Conservation (phyloP, 2,113 vertebrate species). For the Psophia crepitans region DNA sequence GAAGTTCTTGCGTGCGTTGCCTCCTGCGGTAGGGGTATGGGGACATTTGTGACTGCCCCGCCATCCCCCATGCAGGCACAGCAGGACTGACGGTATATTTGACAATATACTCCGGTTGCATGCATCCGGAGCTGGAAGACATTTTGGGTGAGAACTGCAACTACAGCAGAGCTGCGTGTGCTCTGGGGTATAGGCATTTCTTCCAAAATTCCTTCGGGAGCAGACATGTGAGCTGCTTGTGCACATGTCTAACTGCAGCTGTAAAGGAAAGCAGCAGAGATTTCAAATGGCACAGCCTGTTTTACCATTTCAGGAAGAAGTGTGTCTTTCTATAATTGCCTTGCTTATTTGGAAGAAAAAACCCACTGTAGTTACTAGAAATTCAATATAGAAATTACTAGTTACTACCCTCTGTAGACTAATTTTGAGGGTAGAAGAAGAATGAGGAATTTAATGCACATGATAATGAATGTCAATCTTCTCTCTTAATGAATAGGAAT, state of each 20-base stretch:
- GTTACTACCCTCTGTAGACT: conserved; percentile 52
- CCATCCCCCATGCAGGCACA: fast-evolving
- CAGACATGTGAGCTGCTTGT: background rate
- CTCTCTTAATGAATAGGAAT: conserved; percentile 59
- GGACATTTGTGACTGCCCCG: background rate
- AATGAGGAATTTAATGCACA: conserved; percentile 51
- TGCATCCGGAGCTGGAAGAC: background rate
- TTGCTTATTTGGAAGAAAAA: conserved; percentile 33
- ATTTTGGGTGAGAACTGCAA: background rate
- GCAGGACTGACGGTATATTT: fast-evolving
- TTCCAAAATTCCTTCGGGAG: background rate
- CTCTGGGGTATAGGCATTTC: background rate
- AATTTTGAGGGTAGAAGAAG: conserved; percentile 55
- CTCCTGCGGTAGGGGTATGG: fast-evolving
- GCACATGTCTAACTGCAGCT: background rate
- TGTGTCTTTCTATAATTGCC: conserved; percentile 2
- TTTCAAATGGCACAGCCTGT: background rate
- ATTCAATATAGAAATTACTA: conserved; percentile 38
- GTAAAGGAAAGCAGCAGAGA: background rate
- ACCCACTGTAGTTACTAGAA: conserved; percentile 38
- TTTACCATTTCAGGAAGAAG: background rate
- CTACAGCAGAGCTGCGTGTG: background rate
- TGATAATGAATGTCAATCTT: conserved; percentile 63
- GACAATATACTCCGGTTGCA: fast-evolving
- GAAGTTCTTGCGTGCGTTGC: fast-evolving